These are phyloP conservation scores for Gandaritis pyraliata DNA, from an alignment of 2,888 invertebrate genomes.

Conservation along the genomic window DNA sequence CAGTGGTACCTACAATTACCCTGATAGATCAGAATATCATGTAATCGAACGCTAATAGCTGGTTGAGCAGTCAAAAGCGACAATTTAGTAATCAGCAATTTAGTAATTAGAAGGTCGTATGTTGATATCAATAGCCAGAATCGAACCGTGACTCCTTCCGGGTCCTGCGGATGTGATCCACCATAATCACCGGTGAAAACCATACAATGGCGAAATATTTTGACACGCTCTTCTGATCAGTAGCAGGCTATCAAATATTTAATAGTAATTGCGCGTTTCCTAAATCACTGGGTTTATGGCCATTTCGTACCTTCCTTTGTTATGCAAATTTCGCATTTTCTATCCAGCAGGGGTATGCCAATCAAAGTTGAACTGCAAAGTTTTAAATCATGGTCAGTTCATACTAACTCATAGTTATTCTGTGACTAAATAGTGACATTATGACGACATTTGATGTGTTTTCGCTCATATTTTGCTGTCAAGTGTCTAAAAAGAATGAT, in stretches of 20 bases:
- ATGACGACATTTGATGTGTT: too few species aligned
- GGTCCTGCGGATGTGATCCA: slow-evolving; percentile 75
- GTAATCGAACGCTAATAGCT: slow-evolving; percentile 17
- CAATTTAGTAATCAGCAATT: slow-evolving; percentile 31
- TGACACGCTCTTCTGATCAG: slow-evolving; percentile 75
- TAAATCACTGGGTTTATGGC: too few species aligned
- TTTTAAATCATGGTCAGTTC: too few species aligned
- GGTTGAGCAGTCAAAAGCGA: slow-evolving; percentile 26
- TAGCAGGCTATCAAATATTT: slow-evolving; percentile 67
- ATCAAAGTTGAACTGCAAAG: too few species aligned
- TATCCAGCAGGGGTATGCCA: too few species aligned
- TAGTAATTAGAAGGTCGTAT: slow-evolving; percentile 55
- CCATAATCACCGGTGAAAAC: slow-evolving; percentile 81
- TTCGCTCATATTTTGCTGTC: too few species aligned
- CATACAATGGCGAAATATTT: slow-evolving; percentile 66
- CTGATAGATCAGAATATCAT: slow-evolving; percentile 1
- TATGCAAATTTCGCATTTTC: too few species aligned
- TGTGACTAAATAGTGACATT: too few species aligned
- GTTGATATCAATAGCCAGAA: slow-evolving; percentile 62
- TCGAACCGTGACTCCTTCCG: slow-evolving; percentile 79
- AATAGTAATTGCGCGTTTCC: slow-evolving; percentile 65
- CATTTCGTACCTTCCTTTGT: too few species aligned
- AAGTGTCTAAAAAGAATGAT: too few species aligned
- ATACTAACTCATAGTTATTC: too few species aligned
- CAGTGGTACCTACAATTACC: neutral